Percentiles rank a stretch among this genome's conserved stretches.
Evolutionary conservation across 1,140 invertebrate species (phyloP).

Genomic region (Panagrolaimus sp.): DNA sequence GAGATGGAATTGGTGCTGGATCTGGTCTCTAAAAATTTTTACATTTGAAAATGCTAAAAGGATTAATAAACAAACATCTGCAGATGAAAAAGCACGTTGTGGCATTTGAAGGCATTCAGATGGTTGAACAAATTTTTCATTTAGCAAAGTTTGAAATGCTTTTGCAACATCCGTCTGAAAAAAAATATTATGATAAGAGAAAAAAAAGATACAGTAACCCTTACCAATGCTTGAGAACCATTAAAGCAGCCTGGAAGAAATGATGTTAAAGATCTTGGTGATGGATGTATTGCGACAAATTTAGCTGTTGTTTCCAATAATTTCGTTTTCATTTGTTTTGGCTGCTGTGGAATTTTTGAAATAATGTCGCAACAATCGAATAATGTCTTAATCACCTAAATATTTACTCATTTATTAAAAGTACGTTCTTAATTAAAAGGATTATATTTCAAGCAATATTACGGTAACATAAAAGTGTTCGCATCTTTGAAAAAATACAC

Average conservation of each 20-base stretch:
- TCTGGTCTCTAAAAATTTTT: neutral
- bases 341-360: too few relatives aligned
- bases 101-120: neutral
- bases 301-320: neutral
- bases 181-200: too few relatives aligned
- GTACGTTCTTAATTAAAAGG: too few relatives aligned
- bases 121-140: neutral
- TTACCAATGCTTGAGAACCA: neutral
- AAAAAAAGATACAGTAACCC: too few relatives aligned
- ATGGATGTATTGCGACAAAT: neutral
- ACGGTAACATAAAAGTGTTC: too few relatives aligned
- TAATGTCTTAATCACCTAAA: too few relatives aligned
- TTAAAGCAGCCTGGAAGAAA: neutral
- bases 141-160: constrained; percentile 2
- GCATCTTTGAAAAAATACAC: too few relatives aligned
- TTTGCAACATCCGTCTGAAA: neutral
- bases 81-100: neutral
- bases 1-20: neutral
- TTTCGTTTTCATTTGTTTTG: too few relatives aligned
- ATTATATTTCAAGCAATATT: too few relatives aligned
- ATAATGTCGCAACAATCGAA: too few relatives aligned
- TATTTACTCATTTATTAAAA: too few relatives aligned
- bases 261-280: neutral
- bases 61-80: constrained; percentile 1
- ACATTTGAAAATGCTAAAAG: too few relatives aligned